phyloP scores from a whole-genome alignment of 64 coral and sea anemone genomes.

The Cladopsammia gracilis region DNA sequence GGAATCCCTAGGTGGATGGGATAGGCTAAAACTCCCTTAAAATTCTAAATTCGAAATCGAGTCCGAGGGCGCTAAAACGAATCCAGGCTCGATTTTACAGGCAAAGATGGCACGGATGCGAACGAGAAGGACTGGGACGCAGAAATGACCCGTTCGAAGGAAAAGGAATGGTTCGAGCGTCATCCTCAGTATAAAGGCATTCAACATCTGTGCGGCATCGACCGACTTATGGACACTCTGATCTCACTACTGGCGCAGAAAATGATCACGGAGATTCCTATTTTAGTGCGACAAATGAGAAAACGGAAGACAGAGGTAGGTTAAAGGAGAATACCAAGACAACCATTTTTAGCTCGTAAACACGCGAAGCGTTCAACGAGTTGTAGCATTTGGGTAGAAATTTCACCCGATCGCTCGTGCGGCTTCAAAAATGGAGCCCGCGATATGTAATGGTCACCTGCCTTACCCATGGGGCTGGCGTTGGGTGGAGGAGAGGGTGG shows the following conservation, averaged over 20 bases:
- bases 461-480: no score
- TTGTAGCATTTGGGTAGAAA: no score
- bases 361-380: not conserved
- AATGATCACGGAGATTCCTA: constrained; percentile 76
- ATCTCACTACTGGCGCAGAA: constrained; percentile 75
- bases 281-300: constrained; percentile 68
- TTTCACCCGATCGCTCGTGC: no score
- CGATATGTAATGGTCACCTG: no score
- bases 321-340: no score
- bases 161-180: constrained; percentile 66
- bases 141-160: constrained; percentile 62
- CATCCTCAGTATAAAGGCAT: constrained; percentile 76
- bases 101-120: constrained; percentile 82
- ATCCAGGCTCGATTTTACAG: not conserved
- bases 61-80: not conserved
- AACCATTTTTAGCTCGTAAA: not conserved
- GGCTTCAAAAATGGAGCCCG: no score
- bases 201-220: constrained; percentile 74
- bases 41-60: no score
- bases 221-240: constrained; percentile 82
- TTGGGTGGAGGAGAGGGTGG: no score
- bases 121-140: constrained; percentile 75
- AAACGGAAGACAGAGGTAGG: constrained; percentile 35
- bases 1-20: no score
- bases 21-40: no score